Percentiles rank a stretch among this genome's conserved stretches.
These are phyloP conservation scores for Manacus vitellinus DNA, from an alignment of 2,113 vertebrate genomes.

Conservation along the genomic window DNA sequence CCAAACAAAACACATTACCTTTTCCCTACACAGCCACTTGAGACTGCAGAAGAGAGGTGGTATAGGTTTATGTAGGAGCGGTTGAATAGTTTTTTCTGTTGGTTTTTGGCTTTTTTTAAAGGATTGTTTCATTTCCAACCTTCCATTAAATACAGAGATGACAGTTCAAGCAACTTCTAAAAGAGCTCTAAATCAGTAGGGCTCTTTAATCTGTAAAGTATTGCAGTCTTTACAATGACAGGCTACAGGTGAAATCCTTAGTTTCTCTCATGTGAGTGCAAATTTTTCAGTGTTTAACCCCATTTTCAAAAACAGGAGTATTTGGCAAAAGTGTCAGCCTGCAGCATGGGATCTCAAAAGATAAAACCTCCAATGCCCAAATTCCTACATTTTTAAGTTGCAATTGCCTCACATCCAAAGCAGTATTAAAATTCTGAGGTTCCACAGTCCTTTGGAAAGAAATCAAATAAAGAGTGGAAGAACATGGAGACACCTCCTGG, in stretches of 20 bases:
- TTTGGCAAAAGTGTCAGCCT: not conserved
- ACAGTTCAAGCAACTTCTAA: not conserved
- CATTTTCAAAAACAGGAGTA: not conserved
- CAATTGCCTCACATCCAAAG: not conserved
- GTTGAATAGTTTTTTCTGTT: not conserved
- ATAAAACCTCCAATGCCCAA: not conserved
- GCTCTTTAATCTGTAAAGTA: not conserved
- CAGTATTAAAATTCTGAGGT: not conserved
- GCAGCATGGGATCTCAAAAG: not conserved
- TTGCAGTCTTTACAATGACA: not conserved
- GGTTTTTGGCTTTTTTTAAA: not conserved
- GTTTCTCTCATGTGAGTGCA: not conserved
- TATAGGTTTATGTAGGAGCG: not conserved
- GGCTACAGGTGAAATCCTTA: not conserved
- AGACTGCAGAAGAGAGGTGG: not conserved
- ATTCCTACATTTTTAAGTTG: not conserved
- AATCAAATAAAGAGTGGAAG: not conserved
- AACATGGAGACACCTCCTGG: not conserved
- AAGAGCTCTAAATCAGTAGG: not conserved
- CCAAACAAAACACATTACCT: not conserved
- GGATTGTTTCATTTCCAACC: not conserved
- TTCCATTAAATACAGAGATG: not conserved
- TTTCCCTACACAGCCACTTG: fast-evolving
- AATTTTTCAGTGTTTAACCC: not conserved
- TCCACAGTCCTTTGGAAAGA: not conserved